Percentiles rank a stretch among this genome's conserved stretches.
These are phyloP conservation scores for Eufriesea mexicana DNA, from an alignment of 1,140 invertebrate genomes.

Conservation along the genomic window DNA sequence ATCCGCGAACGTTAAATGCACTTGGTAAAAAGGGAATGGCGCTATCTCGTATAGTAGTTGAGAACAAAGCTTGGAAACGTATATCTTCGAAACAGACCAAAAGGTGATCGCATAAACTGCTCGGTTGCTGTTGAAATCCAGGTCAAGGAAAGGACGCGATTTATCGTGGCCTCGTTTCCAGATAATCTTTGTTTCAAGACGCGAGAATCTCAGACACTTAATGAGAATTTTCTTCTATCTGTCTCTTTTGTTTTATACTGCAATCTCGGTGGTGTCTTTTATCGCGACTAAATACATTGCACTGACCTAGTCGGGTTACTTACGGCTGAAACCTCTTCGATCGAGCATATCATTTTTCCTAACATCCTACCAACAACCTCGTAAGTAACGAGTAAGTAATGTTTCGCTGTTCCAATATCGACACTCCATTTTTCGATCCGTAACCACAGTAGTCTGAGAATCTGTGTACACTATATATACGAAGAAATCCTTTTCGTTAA, in stretches of 20 bases:
- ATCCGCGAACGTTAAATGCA: constrained; percentile 16
- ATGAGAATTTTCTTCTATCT: constrained; percentile 9
- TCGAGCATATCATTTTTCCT: background rate
- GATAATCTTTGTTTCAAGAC: constrained; percentile 28
- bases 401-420: background rate
- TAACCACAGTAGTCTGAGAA: background rate
- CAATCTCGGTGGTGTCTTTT: background rate
- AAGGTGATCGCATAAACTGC: constrained; percentile 29
- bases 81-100: constrained; percentile 8
- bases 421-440: background rate
- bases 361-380: background rate
- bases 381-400: background rate
- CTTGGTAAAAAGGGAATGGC: constrained; percentile 1
- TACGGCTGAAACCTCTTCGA: background rate
- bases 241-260: background rate
- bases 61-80: constrained; percentile 4
- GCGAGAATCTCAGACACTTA: constrained; percentile 16
- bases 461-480: too few species aligned
- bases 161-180: constrained; percentile 43
- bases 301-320: background rate
- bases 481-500: too few species aligned
- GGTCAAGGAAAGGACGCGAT: constrained; percentile 33
- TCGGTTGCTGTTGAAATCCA: constrained; percentile 19
- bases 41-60: background rate
- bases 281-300: background rate